Evolutionary conservation across 1,140 invertebrate genomes (phyloP).

Genomic region (Maniola jurtina): DNA sequence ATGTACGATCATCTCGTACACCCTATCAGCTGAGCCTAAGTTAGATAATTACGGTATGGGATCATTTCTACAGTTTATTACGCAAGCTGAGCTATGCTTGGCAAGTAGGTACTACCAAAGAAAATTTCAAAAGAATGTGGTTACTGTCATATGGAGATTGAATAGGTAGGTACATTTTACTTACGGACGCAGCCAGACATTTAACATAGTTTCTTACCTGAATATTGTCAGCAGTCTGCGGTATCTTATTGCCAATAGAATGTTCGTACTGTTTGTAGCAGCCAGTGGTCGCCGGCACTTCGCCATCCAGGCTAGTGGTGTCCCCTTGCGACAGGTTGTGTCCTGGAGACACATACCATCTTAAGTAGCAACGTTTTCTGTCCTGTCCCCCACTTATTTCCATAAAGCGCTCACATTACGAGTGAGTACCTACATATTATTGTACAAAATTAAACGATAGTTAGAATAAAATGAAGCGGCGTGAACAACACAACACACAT

Average conservation of each 20-base stretch:
- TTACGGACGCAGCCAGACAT: neutral
- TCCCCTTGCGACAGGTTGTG: conserved; percentile 94
- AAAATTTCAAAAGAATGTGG: neutral
- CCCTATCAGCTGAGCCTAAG: too few relatives aligned
- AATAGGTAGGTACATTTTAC: neutral
- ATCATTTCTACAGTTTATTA: neutral
- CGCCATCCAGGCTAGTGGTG: conserved; percentile 91
- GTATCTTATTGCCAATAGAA: conserved; percentile 82
- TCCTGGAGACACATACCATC: conserved; percentile 83
- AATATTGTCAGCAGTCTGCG: conserved; percentile 80
- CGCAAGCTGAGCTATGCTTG: neutral
- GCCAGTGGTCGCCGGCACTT: conserved; percentile 86
- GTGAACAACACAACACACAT: conserved; percentile 74
- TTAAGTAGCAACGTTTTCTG: conserved; percentile 64
- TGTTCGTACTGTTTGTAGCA: conserved; percentile 94
- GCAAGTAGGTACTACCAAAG: neutral
- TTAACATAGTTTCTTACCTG: conserved; percentile 70
- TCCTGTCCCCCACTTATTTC: conserved; percentile 38
- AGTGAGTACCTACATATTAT: conserved; percentile 34
- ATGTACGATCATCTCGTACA: too few relatives aligned
- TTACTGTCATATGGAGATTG: neutral
- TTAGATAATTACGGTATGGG: too few relatives aligned
- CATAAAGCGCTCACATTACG: conserved; percentile 42
- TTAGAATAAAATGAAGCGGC: conserved; percentile 62
- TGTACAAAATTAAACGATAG: conserved; percentile 46